Base-by-base conservation (phyloP, 2,797 vertebrate species). In the Manis javanica region DNA sequence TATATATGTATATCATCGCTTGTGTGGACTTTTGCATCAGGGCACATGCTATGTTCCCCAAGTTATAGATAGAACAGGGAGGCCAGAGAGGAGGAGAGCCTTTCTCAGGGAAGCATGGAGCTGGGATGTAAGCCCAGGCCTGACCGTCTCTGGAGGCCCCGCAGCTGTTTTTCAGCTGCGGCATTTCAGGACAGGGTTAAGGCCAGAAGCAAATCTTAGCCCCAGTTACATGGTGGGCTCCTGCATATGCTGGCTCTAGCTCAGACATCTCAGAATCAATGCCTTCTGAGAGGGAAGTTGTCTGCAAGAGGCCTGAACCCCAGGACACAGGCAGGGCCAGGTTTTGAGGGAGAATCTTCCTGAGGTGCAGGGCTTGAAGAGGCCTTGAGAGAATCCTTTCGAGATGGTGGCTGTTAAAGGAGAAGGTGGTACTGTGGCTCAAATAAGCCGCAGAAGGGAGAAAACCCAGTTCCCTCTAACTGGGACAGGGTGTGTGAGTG, bases 171-270 rank as follows among this genome's bases (percentile, higher is more conserved):
- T 39, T 87, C 26, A 91, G 81, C 51, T 81, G 81, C 75, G 57
- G 21, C 14, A 0, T 55, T 46, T 72, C 46, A 46, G 79, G 34
- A 29, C 3, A 0, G 3, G 21, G 39, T 26, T 24, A 55, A 42
- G 51, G 49, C 12, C 24, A 0, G 69, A 53, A 15, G 53, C 2
- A 1, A 0, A 1, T 26, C 55, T 21, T 8, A 15, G 31, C 31
- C 21, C 34, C 19, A 1, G 21, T 24, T 3, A 1, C 0, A 9
- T 0, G 24, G 39, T 0, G 31, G 53, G 19, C 49, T 51, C 64
- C 72, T 11, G 8, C 11, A 7, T 0, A 0, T 0, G 7, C 53
- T 2, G 42, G 24, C 29, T 7, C 5, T 5, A 4, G 37, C 77
- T 39, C 4, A 0, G 26, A 7, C 7, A 3, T 57, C n/a, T 23